phyloP scores from a whole-genome alignment of 23 tunicate species.

The Halocynthia aurantium region DNA sequence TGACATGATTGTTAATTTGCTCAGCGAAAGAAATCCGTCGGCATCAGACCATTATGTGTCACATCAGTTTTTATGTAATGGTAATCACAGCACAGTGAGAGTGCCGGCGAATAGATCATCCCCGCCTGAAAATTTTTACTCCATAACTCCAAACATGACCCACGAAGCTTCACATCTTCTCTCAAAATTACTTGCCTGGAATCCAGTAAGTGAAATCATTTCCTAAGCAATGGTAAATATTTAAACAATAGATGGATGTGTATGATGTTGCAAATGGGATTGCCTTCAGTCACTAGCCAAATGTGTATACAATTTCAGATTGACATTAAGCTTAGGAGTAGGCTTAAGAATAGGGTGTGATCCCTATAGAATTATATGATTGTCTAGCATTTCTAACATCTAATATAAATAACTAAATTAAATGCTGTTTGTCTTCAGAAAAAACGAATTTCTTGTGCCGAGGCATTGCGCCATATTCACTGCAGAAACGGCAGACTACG shows the following conservation, averaged over 20 bases:
- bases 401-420: background rate
- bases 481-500: slow-evolving; percentile 65
- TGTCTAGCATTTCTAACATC: background rate
- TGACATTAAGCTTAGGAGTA: no score
- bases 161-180: slow-evolving; percentile 71
- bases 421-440: slow-evolving; percentile 9
- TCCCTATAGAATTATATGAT: background rate
- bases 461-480: slow-evolving; percentile 68
- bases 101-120: slow-evolving; percentile 26
- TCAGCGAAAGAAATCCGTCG: slow-evolving; percentile 20
- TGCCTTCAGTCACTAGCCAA: no score
- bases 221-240: no score
- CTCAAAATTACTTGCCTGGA: slow-evolving; percentile 61
- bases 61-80: background rate
- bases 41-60: background rate
- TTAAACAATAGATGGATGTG: no score
- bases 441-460: slow-evolving; percentile 51
- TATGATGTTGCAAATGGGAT: no score
- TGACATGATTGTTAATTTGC: slow-evolving; percentile 56
- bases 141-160: slow-evolving; percentile 64
- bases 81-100: background rate
- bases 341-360: no score
- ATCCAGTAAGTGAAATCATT: slow-evolving; percentile 33
- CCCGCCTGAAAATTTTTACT: slow-evolving; percentile 45
- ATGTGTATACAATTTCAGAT: no score